A percentile compares a stretch with the other conserved stretches of the same genome.
Evolutionary conservation across 2,888 invertebrate species (phyloP).

Genomic region (Zele albiditarsus): DNA sequence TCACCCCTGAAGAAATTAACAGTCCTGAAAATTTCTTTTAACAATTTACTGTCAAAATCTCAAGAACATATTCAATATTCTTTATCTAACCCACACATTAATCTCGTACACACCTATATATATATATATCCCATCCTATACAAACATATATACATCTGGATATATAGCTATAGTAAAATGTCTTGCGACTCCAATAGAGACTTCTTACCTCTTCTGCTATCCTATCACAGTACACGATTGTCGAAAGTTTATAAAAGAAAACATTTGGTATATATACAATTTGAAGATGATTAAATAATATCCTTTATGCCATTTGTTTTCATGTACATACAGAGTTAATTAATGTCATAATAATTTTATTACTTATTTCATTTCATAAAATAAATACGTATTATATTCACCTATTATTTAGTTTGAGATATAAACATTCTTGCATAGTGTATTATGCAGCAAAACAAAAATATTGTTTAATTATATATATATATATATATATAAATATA

Average conservation of each 20-base stretch:
- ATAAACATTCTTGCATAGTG: neutral
- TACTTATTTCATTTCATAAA: neutral
- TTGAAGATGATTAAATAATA: neutral
- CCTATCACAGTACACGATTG: neutral
- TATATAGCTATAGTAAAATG: neutral
- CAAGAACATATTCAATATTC: too few relatives aligned
- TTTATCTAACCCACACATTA: neutral
- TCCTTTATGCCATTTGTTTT: neutral
- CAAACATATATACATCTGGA: neutral
- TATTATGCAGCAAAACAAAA: neutral
- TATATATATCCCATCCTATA: neutral
- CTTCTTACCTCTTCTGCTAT: conserved; percentile 3
- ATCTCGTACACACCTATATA: neutral
- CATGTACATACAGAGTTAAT: neutral
- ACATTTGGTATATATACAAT: neutral
- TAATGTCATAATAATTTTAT: conserved; percentile 2
- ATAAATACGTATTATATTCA: neutral
- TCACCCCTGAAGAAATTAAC: too few relatives aligned
- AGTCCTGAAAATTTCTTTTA: too few relatives aligned
- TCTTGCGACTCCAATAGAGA: neutral
- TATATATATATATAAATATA: neutral
- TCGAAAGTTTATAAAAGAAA: conserved; percentile 1
- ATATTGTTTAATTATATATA: neutral
- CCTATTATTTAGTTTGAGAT: neutral
- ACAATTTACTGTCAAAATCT: too few relatives aligned